These are phyloP conservation scores for Ellobium chinense DNA, from an alignment of 2,888 invertebrate species.

Conservation along the genomic window DNA sequence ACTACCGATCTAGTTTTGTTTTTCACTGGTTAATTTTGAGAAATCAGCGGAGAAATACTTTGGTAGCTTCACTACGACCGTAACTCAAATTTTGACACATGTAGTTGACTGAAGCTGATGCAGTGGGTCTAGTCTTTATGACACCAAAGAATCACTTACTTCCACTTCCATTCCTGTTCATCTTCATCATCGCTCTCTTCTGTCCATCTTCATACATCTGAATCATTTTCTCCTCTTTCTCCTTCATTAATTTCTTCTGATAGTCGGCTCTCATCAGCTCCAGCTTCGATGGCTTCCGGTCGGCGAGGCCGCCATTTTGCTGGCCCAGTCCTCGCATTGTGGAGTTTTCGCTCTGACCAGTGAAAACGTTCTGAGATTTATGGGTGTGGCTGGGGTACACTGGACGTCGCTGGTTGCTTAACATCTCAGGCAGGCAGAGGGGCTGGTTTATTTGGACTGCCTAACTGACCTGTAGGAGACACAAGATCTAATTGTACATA, in stretches of 20 bases:
- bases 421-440: not conserved
- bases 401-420: constrained; percentile 8
- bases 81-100: no score
- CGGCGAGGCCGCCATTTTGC: not conserved
- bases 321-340: constrained; percentile 3
- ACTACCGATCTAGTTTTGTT: no score
- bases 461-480: no score
- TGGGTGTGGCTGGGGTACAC: constrained; percentile 21
- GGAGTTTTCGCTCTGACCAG: not conserved
- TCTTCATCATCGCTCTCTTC: constrained; percentile 37
- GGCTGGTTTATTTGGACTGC: not conserved
- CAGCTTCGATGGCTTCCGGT: constrained; percentile 61
- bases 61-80: no score
- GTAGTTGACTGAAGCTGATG: no score
- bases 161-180: constrained; percentile 1
- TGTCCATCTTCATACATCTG: constrained; percentile 67
- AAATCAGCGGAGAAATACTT: no score
- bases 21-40: no score
- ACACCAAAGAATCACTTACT: not conserved
- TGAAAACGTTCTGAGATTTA: not conserved
- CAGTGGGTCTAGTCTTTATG: no score
- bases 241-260: constrained; percentile 66
- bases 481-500: no score
- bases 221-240: constrained; percentile 71
- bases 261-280: constrained; percentile 67